Percentiles rank a stretch among this genome's conserved stretches.
These are phyloP conservation scores for Medauroidea extradentata DNA, from an alignment of 1,140 invertebrate species.

Conservation along the genomic window DNA sequence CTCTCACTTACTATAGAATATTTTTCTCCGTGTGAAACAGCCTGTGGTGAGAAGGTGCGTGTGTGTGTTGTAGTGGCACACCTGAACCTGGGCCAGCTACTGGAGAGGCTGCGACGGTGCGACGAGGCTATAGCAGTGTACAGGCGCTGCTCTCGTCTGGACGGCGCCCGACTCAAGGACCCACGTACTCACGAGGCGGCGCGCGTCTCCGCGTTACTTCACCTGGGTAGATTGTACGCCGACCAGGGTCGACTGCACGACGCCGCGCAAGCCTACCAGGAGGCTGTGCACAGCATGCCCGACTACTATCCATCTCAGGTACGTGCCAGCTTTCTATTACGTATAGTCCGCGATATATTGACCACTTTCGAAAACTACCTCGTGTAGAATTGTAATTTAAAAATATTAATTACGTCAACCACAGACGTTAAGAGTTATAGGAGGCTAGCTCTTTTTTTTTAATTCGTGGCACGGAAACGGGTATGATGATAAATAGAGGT, in stretches of 20 bases:
- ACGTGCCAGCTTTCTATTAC: slow-evolving; percentile 27
- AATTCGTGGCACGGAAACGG: no score
- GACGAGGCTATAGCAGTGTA: slow-evolving; percentile 81
- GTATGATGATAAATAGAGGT: no score
- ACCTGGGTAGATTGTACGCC: slow-evolving; percentile 83
- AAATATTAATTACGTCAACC: no score
- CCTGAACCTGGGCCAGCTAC: slow-evolving; percentile 85
- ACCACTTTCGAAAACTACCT: no score
- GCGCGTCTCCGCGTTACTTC: slow-evolving; percentile 84
- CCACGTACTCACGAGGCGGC: slow-evolving; percentile 84
- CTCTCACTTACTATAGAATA: no score
- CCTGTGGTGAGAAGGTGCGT: neutral
- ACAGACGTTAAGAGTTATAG: no score
- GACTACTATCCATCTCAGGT: slow-evolving; percentile 77
- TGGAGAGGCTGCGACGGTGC: slow-evolving; percentile 73
- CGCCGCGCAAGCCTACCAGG: slow-evolving; percentile 75
- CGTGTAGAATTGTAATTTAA: no score
- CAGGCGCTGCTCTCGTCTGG: slow-evolving; percentile 72
- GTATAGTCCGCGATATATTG: no score
- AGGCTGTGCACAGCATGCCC: slow-evolving; percentile 69
- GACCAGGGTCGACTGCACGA: slow-evolving; percentile 79
- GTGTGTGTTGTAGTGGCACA: slow-evolving; percentile 75
- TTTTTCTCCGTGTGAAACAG: no score
- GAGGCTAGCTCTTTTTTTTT: no score
- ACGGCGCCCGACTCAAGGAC: slow-evolving; percentile 84